A percentile compares a stretch with the other conserved stretches of the same genome.
phyloP scores from a whole-genome alignment of 2,113 vertebrate species.

The Etheostoma cragini region DNA sequence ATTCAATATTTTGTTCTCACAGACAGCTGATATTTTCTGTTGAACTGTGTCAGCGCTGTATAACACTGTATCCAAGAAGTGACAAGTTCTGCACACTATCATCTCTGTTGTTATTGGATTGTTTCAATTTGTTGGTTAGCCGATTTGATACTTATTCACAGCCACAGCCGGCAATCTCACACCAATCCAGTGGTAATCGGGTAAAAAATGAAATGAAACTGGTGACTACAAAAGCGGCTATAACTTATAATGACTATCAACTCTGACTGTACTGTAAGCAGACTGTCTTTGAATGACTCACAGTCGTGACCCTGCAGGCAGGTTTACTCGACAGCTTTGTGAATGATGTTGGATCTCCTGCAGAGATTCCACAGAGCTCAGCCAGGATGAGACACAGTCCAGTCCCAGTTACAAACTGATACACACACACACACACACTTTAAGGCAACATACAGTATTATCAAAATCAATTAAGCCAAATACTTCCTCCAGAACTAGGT shows the following conservation, averaged over 20 bases:
- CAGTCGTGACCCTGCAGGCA: neutral
- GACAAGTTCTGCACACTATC: neutral
- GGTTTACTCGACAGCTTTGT: conserved; percentile 26
- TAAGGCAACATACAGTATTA: conserved; percentile 16
- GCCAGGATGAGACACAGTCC: conserved; percentile 24
- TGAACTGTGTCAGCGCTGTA: too few species aligned
- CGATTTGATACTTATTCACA: neutral
- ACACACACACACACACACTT: conserved; percentile 3
- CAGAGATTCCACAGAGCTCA: conserved; percentile 4
- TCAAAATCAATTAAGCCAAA: neutral
- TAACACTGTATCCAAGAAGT: neutral
- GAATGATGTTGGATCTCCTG: conserved; percentile 24
- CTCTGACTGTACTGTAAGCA: neutral
- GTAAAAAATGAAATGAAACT: conserved; percentile 13
- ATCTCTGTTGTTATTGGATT: neutral
- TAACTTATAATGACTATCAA: conserved; percentile 17
- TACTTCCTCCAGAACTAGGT: neutral
- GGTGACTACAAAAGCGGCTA: neutral
- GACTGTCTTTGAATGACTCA: conserved; percentile 9
- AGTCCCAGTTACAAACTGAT: conserved; percentile 21
- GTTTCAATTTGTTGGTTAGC: neutral
- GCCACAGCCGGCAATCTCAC: neutral
- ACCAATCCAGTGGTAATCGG: neutral
- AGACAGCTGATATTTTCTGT: neutral
- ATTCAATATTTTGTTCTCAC: neutral